A percentile compares a stretch with the other conserved stretches of the same genome.
These are phyloP conservation scores for Ceratina australensis DNA, from an alignment of 1,140 invertebrate genomes.

Conservation along the genomic window DNA sequence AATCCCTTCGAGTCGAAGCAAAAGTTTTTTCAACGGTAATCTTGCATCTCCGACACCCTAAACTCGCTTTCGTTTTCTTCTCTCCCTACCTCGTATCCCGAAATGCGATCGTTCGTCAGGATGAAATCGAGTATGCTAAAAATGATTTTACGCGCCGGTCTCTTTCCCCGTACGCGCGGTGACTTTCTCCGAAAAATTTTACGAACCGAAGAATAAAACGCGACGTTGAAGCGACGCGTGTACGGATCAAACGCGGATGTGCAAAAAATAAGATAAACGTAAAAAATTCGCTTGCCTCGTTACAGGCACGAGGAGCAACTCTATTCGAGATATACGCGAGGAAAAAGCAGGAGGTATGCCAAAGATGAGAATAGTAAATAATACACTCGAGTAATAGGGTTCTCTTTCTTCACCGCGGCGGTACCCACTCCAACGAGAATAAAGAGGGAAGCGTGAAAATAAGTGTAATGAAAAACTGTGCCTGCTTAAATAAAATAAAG, in stretches of 20 bases:
- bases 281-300: no score
- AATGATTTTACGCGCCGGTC: conserved; percentile 47
- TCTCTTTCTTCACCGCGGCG: conserved; percentile 45
- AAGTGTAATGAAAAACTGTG: conserved; percentile 78
- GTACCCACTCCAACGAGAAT: conserved; percentile 52
- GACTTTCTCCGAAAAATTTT: not conserved
- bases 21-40: conserved; percentile 65
- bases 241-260: no score
- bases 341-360: conserved; percentile 49
- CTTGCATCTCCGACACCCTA: conserved; percentile 64
- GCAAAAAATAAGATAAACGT: no score
- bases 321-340: not conserved
- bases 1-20: conserved; percentile 52
- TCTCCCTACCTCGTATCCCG: conserved; percentile 36
- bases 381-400: conserved; percentile 73
- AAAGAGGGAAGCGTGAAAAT: conserved; percentile 70
- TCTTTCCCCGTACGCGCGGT: not conserved
- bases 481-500: conserved; percentile 79
- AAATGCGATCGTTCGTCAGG: conserved; percentile 61
- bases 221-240: not conserved
- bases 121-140: conserved; percentile 65
- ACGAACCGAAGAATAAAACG: conserved; percentile 36
- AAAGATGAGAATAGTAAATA: conserved; percentile 78
- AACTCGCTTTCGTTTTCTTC: conserved; percentile 31
- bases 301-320: no score